Evolutionary conservation across 2,113 vertebrate genomes (phyloP), one percentile per base, ranked within the genome.

Genomic region (Theropithecus gelada): DNA sequence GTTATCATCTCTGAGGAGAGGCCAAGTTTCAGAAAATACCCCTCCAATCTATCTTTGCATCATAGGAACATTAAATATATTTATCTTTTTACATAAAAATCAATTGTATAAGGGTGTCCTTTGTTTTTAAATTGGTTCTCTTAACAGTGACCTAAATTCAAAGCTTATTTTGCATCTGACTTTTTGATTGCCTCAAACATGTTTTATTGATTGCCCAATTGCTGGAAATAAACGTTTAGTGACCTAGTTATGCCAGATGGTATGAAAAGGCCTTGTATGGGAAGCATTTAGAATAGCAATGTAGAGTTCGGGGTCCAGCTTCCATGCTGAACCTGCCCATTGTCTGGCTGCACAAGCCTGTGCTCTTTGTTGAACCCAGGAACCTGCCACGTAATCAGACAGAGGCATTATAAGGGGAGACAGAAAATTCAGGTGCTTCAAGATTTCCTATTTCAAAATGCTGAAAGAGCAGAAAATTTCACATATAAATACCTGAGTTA

Each of bases 201-300:
- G 52, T 90, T 87, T 97, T 84, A 43, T 72, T 92, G 76, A 90
- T 87, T 92, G 87, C 76, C 75, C 32, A 55, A 2, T 93, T 97
- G 52, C 22, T 92, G 80, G 90, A 79, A 97, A 75, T 25, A 75
- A 86, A 95, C 25, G 50, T 87, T 70, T 45, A 66, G 45, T 85
- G 64, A 90, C 70, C 89, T 82, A 57, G 38, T 94, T 68, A 70
- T 87, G 64, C 89, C 94, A 94, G 50, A 81, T 81, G 81, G 90
- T 83, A 59, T 32, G 68, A 79, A 90, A 91, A 93, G 73, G 55
- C 70, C 57, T 84, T 9, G 8, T 79, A 13, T 81, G 52, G 52
- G 50, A 88, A 76, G 85, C 22, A 25, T 76, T 92, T 52, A 93
- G 64, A 72, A 25, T 90, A 66, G 70, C 8, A 23, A 18, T 52